Base-by-base conservation (phyloP, 2,797 vertebrate genomes). In the Brotula barbata region DNA sequence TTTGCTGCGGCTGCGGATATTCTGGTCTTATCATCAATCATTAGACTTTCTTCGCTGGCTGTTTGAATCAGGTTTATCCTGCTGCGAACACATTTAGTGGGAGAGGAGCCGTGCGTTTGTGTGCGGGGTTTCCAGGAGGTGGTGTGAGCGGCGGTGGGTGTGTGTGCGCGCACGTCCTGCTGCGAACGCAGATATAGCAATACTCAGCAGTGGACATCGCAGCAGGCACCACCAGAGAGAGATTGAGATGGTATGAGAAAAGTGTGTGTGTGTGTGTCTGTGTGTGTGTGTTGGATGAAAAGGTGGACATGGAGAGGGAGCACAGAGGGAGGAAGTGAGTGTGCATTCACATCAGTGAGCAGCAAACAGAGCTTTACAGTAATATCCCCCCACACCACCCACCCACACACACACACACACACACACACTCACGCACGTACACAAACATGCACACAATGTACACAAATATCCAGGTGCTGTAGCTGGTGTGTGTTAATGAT, bases 1-100 rank as follows among this genome's bases (percentile, higher is more conserved):
- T 89, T 78, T 87, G 88, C 88, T 88, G 86, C 37, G 65, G 78
- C 78, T 84, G 89, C 87, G 63, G 79, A 85, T 88, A 83, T 83
- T 77, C 71, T n/a, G 6, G 74, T 73, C 83, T 87, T 77, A 87
- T 88, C 88, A 90, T 91, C 87, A 86, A 90, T 91, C 89, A 90
- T 86, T 85, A 87, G 78, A 76, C 73, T 75, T 83, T 79, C 80
- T 8, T 83, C 37, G 19, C 81, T 73, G 58, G 77, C 81, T 80
- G 77, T 85, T 88, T 75, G 74, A 87, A 89, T 90, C 85, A 83
- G 80, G 82, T 87, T 85, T 80, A 75, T 59, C 86, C 86, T 67
- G 87, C 84, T 87, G 88, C 55, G 85, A 85, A 85, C 81, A 82
- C 79, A 82, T 85, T 87, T 80, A 81, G 64, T 79, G 64, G 68